Evolutionary conservation across 2,797 vertebrate species (phyloP).

Genomic region (Gobionotothen gibberifrons): DNA sequence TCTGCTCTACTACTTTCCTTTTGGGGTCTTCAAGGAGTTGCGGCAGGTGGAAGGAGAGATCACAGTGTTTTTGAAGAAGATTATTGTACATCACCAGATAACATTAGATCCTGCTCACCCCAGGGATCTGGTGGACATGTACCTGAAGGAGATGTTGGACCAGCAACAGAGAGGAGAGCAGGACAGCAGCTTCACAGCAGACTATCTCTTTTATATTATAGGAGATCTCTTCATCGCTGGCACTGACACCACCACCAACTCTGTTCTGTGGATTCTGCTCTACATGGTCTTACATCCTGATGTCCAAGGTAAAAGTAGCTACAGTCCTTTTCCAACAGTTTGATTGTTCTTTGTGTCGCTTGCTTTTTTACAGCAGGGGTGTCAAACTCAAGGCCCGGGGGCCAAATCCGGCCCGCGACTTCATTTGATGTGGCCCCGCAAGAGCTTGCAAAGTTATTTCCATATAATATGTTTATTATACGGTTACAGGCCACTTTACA

Average conservation of each 20-base stretch:
- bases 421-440: too few species aligned
- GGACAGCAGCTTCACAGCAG: conserved; percentile 90
- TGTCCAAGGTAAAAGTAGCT: conserved; percentile 87
- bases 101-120: conserved; percentile 88
- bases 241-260: conserved; percentile 96
- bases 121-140: conserved; percentile 95
- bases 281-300: conserved; percentile 91
- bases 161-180: conserved; percentile 73
- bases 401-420: too few species aligned
- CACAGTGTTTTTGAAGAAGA: conserved; percentile 89
- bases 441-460: too few species aligned
- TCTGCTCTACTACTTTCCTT: conserved; percentile 92
- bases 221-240: conserved; percentile 96
- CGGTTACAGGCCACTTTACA: too few species aligned
- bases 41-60: conserved; percentile 89
- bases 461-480: too few species aligned
- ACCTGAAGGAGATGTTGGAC: conserved; percentile 86
- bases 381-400: too few species aligned
- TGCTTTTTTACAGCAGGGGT: too few species aligned
- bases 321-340: not conserved
- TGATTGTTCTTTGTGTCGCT: not conserved
- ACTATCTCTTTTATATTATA: conserved; percentile 95
- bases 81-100: conserved; percentile 88
- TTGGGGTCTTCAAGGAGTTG: conserved; percentile 90
- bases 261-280: conserved; percentile 93